Evolutionary conservation across 2,797 vertebrate species (phyloP), one percentile per base, ranked within the genome.

Genomic region (Phrynocephalus vlangalii): DNA sequence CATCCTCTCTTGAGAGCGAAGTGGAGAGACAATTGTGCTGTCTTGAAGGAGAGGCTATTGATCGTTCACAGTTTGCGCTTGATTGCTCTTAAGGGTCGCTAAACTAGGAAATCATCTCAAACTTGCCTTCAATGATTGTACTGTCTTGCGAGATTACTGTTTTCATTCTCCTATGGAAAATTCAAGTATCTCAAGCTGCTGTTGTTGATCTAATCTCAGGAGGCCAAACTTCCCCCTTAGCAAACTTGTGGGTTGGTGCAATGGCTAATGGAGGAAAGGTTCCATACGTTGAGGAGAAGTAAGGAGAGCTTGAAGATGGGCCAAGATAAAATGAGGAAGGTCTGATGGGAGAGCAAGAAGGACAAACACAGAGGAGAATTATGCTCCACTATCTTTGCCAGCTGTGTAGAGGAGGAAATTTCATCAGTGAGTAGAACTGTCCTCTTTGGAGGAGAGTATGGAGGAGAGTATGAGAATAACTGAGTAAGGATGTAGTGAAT

Each of bases 31-130:
- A 94, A 93, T 95, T 94, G 91, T 93, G 86, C 92, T 91, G 88
- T 93, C 90, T 90, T 3, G 30, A 95, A 52, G 3, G 30, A 8
- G 94, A 92, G 89, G 88, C 91, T 89, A 96, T 92, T 97, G 96
- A 97, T 96, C 96, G 93, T 95, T 96, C 95, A 92, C 95, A 95
- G 95, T 96, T 94, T 95, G 96, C 96, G 92, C 95, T 92, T 96
- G 95, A 97, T 97, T 96, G 92, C 94, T 87, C 94, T 95, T 95
- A 94, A 1, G 67, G 93, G 86, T 86, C 94, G 56, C 93, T 93
- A 93, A 96, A 95, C 89, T 92, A 95, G 70, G 94, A 93, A 91
- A 95, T 94, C 93, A 91, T 95, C 95, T 93, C 91, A 73, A 79
- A 90, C 88, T 93, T 92, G 92, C 91, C 92, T 50, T 91, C 87